Conservation (phyloP, 2,888 invertebrate species). For the Craniophora ligustri region DNA sequence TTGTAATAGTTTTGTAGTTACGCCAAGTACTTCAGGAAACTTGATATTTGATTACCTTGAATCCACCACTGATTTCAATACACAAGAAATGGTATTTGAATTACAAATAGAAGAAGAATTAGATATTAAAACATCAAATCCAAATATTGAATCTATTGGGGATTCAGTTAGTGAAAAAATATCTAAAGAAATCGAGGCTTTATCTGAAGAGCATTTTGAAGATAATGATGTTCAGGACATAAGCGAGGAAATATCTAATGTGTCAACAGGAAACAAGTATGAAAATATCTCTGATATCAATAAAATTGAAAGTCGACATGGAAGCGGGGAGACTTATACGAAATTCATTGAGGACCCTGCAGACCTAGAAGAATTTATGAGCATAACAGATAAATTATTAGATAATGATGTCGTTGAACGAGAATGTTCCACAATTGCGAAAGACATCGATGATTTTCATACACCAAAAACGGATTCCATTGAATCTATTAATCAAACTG, state of each 20-base stretch:
- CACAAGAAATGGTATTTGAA: slow-evolving; percentile 21
- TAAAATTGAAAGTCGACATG: slow-evolving; percentile 71
- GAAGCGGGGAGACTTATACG: slow-evolving; percentile 84
- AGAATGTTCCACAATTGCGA: slow-evolving; percentile 56
- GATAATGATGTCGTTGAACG: slow-evolving; percentile 57
- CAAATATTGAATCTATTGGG: slow-evolving; percentile 28
- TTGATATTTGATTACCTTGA: slow-evolving; percentile 48
- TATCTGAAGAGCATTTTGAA: slow-evolving; percentile 71
- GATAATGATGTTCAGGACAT: slow-evolving; percentile 71
- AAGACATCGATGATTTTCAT: slow-evolving; percentile 69
- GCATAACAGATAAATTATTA: slow-evolving; percentile 79
- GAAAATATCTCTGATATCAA: slow-evolving; percentile 51
- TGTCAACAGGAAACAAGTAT: slow-evolving; percentile 67
- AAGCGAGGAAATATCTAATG: slow-evolving; percentile 68
- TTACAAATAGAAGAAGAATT: slow-evolving; percentile 16
- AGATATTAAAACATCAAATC: slow-evolving; percentile 30
- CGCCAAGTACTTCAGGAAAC: slow-evolving; percentile 55
- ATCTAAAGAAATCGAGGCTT: slow-evolving; percentile 56
- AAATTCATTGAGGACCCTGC: slow-evolving; percentile 80
- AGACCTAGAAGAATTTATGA: slow-evolving; percentile 82
- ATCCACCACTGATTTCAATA: slow-evolving; percentile 35
- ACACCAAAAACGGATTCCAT: slow-evolving; percentile 81
- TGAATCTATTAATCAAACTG: slow-evolving; percentile 67
- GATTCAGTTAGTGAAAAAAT: slow-evolving; percentile 49
- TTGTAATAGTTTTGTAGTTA: slow-evolving; percentile 46